Conservation (phyloP, 1,140 invertebrate genomes). For the Lordiphosa stackelbergi region DNA sequence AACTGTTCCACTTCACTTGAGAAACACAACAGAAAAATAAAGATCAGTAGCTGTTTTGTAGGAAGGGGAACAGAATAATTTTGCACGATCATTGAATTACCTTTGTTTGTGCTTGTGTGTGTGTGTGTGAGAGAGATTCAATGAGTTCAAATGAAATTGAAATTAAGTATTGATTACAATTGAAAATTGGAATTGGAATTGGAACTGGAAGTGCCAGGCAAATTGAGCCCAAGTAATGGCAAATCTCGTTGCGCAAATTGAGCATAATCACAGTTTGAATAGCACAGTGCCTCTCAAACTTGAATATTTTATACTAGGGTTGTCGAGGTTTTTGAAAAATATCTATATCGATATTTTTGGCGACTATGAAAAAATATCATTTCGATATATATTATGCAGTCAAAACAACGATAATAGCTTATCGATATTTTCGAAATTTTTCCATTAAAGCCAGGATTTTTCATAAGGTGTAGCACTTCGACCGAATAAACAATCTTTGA, state of each 20-base stretch:
- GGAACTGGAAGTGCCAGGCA: conserved; percentile 19
- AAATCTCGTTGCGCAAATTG: conserved; percentile 52
- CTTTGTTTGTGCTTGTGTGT: conserved; percentile 43
- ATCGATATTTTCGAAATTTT: no score
- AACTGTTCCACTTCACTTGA: conserved; percentile 60
- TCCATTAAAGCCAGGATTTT: no score
- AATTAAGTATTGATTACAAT: conserved; percentile 62
- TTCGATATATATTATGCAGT: no score
- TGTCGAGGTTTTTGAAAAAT: no score
- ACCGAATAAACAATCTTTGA: no score
- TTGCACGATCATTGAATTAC: conserved; percentile 65
- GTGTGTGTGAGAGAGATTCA: conserved; percentile 11
- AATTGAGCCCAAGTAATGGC: conserved; percentile 49
- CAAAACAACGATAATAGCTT: no score
- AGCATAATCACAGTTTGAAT: conserved; percentile 45
- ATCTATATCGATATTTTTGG: no score
- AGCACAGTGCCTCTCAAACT: conserved; percentile 7
- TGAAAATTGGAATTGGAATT: conserved; percentile 37
- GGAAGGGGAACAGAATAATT: conserved; percentile 43
- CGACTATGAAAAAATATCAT: no score
- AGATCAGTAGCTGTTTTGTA: conserved; percentile 15
- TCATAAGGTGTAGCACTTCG: no score
- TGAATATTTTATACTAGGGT: no score
- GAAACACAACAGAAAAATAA: conserved; percentile 35
- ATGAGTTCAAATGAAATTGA: conserved; percentile 56